Evolutionary conservation across 2,888 invertebrate species (phyloP).

Genomic region (Antheraea assamensis): DNA sequence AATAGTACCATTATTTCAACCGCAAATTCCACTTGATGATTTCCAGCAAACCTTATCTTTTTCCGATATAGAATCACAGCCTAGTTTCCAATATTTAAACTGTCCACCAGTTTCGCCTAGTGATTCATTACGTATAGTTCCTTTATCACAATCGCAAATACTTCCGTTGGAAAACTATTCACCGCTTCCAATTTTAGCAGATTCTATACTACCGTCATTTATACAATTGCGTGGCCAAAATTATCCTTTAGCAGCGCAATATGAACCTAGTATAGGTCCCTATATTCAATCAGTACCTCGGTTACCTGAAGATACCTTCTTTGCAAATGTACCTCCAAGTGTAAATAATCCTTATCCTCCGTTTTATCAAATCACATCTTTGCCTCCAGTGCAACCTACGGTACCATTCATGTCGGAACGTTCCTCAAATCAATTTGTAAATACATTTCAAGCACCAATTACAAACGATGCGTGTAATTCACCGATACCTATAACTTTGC

Average conservation of each 20-base stretch:
- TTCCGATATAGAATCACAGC: not conserved
- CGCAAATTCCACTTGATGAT: not conserved
- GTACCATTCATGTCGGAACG: constrained; percentile 15
- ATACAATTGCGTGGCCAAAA: not conserved
- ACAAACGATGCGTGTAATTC: not conserved
- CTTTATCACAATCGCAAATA: constrained; percentile 6
- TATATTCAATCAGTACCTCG: not conserved
- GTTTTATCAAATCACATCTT: constrained; percentile 13
- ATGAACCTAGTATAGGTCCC: constrained; percentile 9
- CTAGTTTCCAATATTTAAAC: constrained; percentile 1
- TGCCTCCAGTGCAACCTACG: constrained; percentile 18
- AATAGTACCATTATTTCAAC: not conserved
- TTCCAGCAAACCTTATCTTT: not conserved
- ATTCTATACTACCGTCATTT: not conserved
- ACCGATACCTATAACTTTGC: constrained; percentile 46
- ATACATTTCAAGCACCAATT: not conserved
- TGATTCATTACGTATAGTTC: constrained; percentile 3
- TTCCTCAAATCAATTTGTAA: constrained; percentile 5
- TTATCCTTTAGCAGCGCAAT: not conserved
- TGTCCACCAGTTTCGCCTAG: not conserved
- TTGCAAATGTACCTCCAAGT: not conserved
- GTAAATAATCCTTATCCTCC: not conserved
- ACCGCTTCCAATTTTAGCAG: not conserved
- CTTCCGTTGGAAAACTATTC: constrained; percentile 3
- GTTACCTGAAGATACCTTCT: not conserved